Percentiles rank a stretch among this genome's conserved stretches.
phyloP scores from a whole-genome alignment of 2,113 vertebrate species.

The Urocynchramus pylzowi region DNA sequence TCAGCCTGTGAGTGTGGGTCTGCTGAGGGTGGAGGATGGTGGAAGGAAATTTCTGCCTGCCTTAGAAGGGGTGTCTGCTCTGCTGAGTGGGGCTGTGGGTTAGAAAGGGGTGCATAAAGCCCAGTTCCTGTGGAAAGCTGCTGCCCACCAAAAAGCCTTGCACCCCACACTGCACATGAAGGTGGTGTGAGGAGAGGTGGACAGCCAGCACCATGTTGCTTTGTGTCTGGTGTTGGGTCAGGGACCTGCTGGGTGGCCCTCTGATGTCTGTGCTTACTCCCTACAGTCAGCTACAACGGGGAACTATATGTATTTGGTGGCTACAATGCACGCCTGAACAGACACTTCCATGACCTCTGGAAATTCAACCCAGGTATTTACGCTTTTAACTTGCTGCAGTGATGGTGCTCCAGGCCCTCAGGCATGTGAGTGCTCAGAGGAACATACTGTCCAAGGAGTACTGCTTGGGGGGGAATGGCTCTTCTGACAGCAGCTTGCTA shows the following conservation, averaged over 20 bases:
- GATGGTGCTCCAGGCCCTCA: neutral
- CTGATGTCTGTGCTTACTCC: neutral
- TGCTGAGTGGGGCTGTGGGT: neutral
- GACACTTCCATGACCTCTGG: slow-evolving; percentile 98
- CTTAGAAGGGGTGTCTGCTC: neutral
- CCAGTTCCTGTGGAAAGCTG: neutral
- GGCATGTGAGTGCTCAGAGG: neutral
- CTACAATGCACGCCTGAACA: slow-evolving; percentile 93
- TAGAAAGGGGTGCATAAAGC: neutral
- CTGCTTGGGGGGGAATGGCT: neutral
- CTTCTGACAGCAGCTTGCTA: neutral
- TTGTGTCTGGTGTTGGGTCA: neutral
- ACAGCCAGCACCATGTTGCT: neutral
- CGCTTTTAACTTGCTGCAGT: neutral
- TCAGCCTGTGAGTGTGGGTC: slow-evolving; percentile 87
- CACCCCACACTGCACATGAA: accelerated
- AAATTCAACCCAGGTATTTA: slow-evolving; percentile 93
- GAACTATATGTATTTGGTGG: slow-evolving; percentile 97
- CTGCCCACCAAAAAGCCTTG: neutral
- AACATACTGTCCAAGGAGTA: neutral
- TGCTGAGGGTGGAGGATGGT: neutral
- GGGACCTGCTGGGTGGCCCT: neutral
- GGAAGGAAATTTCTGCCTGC: neutral
- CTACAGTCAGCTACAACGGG: slow-evolving; percentile 89
- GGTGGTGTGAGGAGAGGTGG: neutral